A percentile compares a stretch with the other conserved stretches of the same genome.
phyloP scores from a whole-genome alignment of 2,797 vertebrate genomes.

The Huso huso region DNA sequence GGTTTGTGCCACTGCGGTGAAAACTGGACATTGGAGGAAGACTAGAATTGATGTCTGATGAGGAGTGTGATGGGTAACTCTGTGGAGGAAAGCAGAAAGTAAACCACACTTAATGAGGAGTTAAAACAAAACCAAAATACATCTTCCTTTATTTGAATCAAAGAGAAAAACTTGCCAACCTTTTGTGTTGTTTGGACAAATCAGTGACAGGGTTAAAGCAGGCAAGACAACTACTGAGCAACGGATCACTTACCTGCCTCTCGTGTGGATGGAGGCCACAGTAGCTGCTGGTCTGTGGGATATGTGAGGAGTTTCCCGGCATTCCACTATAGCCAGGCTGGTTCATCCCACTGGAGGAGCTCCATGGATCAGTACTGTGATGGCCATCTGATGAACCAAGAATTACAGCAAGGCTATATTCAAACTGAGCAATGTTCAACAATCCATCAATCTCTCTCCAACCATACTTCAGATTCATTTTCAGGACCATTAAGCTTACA shows the following conservation, averaged over 20 bases:
- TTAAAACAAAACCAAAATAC: no score
- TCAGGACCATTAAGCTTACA: no score
- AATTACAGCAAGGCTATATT: neutral
- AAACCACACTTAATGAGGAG: neutral
- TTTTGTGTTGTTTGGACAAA: no score
- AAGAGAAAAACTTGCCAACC: neutral
- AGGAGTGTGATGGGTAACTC: constrained; percentile 91
- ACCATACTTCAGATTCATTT: no score
- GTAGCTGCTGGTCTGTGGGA: constrained; percentile 89
- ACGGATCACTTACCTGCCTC: constrained; percentile 70
- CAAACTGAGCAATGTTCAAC: no score
- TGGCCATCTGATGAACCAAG: constrained; percentile 70
- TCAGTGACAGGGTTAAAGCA: no score
- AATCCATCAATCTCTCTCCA: no score
- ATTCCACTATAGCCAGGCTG: constrained; percentile 84
- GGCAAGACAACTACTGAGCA: no score
- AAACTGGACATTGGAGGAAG: constrained; percentile 97
- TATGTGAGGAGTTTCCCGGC: constrained; percentile 80
- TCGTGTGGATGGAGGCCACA: constrained; percentile 92
- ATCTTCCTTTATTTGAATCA: no score
- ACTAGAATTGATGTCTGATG: constrained; percentile 89
- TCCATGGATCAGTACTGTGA: constrained; percentile 89
- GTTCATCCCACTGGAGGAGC: constrained; percentile 82
- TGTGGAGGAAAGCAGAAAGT: constrained; percentile 37
- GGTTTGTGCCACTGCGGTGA: constrained; percentile 75